Evolutionary conservation across 2,113 vertebrate species (phyloP), one percentile per base, ranked within the genome.

Genomic region (Sakesphorus luctuosus): DNA sequence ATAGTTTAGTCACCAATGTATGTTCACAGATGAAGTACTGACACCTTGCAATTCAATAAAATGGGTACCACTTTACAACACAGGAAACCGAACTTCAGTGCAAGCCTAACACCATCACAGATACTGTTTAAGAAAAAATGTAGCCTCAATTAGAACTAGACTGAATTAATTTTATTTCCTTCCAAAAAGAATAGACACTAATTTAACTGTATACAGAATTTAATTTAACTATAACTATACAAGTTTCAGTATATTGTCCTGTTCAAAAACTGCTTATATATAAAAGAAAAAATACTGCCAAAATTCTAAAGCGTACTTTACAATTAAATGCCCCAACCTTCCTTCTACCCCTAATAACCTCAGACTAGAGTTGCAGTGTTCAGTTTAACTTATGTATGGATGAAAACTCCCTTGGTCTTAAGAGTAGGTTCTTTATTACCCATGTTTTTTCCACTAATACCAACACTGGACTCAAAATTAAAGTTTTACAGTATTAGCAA

Each of bases 181-280:
- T 96, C 75, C 87, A 90, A 94, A 91, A 94, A 93, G 72, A 71
- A 94, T 12, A 93, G 79, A 95, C 93, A 93, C 93, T 95, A 96
- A 90, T 92, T 93, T 83, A 97, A 96, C 93, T 95, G 94, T 89
- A 95, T 93, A 96, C 86, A 97, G 95, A 94, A 95, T 93, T 96
- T 96, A 96, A 96, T 89, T 94, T 96, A 96, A 96, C 90, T 93
- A 81, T 79, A 96, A 96, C 95, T 96, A 94, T 95, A 95, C 95
- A 97, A 94, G 87, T 89, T 94, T 93, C 89, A 95, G 63, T 89
- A 93, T 94, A 94, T 47, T 81, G 91, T 93, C 91, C 95, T 93
- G 76, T 86, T 94, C 86, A 92, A 93, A 83, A 96, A 95, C 65
- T 84, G 81, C 74, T 94, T 96, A 81, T 88, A 81, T 88, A 91